A percentile compares a stretch with the other conserved stretches of the same genome.
Evolutionary conservation across 2,888 invertebrate species (phyloP).

Genomic region (Chesias legatella): DNA sequence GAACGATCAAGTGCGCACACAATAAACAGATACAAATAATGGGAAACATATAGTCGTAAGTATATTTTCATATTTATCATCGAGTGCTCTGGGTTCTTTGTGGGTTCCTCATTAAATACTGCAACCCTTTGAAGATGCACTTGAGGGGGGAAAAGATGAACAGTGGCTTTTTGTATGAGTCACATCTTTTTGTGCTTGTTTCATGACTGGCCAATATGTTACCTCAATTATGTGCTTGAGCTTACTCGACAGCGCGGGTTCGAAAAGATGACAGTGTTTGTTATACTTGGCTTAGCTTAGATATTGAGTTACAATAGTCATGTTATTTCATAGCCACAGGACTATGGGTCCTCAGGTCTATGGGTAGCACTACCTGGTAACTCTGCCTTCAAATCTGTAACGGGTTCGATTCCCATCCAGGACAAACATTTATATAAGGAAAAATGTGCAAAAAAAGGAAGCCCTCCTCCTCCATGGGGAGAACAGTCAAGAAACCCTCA

Average conservation of each 20-base stretch:
- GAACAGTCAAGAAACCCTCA: too few relatives aligned
- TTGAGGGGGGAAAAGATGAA: conserved; percentile 17
- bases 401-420: too few relatives aligned
- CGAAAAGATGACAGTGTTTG: background rate
- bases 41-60: conserved; percentile 11
- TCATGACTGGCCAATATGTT: conserved; percentile 27
- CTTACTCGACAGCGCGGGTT: background rate
- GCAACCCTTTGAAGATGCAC: conserved; percentile 48
- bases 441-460: too few relatives aligned
- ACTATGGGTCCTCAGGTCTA: too few relatives aligned
- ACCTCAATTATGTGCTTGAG: conserved; percentile 18
- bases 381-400: too few relatives aligned
- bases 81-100: conserved; percentile 33
- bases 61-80: conserved; percentile 1
- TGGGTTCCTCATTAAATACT: conserved; percentile 54
- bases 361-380: too few relatives aligned
- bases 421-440: too few relatives aligned
- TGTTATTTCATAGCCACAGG: too few relatives aligned
- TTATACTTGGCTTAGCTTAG: background rate
- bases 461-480: too few relatives aligned
- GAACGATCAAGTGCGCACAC: conserved; percentile 24
- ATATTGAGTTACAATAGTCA: too few relatives aligned
- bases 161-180: conserved; percentile 26
- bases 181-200: conserved; percentile 19
- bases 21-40: conserved; percentile 21